Evolutionary conservation across 2,797 vertebrate species (phyloP).

Genomic region (Tragopan temminckii): DNA sequence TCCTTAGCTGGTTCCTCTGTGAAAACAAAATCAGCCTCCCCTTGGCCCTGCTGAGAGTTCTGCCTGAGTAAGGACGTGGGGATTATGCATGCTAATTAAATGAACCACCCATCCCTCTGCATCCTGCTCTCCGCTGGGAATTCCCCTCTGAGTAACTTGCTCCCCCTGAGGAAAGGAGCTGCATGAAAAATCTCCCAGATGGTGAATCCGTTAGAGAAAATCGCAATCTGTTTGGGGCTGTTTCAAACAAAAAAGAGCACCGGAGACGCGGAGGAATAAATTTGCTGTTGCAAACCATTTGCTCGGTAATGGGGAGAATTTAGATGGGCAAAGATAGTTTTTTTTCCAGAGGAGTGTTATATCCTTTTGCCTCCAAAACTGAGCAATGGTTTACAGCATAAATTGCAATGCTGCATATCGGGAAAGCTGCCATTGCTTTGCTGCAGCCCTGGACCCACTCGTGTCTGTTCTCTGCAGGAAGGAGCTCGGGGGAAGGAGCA

Average conservation of each 20-base stretch:
- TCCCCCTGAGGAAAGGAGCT: constrained; percentile 68
- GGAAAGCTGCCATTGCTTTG: neutral
- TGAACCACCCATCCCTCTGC: constrained; percentile 69
- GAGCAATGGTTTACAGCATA: neutral
- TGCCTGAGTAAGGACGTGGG: constrained; percentile 65
- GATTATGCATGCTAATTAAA: constrained; percentile 70
- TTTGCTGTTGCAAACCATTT: constrained; percentile 70
- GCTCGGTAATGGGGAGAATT: constrained; percentile 65
- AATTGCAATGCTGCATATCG: accelerated
- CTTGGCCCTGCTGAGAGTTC: constrained; percentile 54
- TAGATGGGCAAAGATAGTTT: constrained; percentile 49
- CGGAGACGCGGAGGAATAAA: constrained; percentile 51
- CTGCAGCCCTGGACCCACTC: neutral
- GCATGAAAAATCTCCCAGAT: constrained; percentile 76
- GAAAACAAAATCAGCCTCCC: neutral
- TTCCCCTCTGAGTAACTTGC: constrained; percentile 72
- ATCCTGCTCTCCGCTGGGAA: constrained; percentile 64
- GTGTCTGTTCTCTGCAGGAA: neutral
- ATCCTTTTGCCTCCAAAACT: neutral
- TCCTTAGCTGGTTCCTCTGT: constrained; percentile 37
- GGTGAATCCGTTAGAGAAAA: constrained; percentile 72
- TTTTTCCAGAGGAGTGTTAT: neutral
- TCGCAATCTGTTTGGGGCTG: constrained; percentile 71
- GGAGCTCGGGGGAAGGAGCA: neutral
- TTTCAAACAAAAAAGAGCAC: constrained; percentile 65